Evolutionary conservation across 2,888 invertebrate species (phyloP).

Genomic region (Idaea straminata): DNA sequence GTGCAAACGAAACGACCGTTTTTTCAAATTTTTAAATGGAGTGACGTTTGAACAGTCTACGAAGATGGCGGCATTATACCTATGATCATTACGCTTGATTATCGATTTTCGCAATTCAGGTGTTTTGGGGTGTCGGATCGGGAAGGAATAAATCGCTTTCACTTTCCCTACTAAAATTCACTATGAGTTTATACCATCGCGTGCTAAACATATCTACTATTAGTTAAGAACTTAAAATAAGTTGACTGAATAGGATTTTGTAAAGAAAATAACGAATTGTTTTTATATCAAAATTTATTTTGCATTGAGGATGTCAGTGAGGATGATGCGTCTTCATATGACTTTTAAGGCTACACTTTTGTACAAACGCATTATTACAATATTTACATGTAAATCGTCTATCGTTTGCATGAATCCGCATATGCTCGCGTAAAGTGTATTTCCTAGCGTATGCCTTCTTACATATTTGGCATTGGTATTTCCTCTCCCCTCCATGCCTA

Average conservation of each 20-base stretch:
- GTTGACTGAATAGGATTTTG: slow-evolving; percentile 8
- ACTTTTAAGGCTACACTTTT: slow-evolving; percentile 66
- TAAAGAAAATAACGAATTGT: slow-evolving; percentile 19
- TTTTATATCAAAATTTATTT: slow-evolving; percentile 28
- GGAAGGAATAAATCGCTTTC: no score
- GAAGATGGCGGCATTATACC: slow-evolving; percentile 66
- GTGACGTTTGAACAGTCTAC: slow-evolving; percentile 63
- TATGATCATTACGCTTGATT: slow-evolving; percentile 63
- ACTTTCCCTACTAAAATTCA: no score
- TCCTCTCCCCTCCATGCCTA: slow-evolving; percentile 52
- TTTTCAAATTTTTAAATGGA: slow-evolving; percentile 65
- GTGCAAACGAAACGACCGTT: slow-evolving; percentile 59
- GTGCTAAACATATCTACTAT: no score
- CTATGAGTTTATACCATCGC: no score
- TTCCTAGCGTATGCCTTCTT: slow-evolving; percentile 60
- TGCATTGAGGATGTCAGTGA: slow-evolving; percentile 34
- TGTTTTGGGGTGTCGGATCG: slow-evolving; percentile 41
- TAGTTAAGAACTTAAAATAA: not conserved
- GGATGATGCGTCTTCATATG: slow-evolving; percentile 66
- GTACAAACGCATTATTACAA: slow-evolving; percentile 63
- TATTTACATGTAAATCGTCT: slow-evolving; percentile 66
- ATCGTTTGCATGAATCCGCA: slow-evolving; percentile 67
- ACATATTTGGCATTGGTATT: slow-evolving; percentile 67
- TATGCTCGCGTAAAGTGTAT: slow-evolving; percentile 59
- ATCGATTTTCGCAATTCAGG: slow-evolving; percentile 56